A percentile compares a stretch with the other conserved stretches of the same genome.
Conservation (phyloP, 2,797 vertebrate genomes). For the Melopsittacus undulatus region DNA sequence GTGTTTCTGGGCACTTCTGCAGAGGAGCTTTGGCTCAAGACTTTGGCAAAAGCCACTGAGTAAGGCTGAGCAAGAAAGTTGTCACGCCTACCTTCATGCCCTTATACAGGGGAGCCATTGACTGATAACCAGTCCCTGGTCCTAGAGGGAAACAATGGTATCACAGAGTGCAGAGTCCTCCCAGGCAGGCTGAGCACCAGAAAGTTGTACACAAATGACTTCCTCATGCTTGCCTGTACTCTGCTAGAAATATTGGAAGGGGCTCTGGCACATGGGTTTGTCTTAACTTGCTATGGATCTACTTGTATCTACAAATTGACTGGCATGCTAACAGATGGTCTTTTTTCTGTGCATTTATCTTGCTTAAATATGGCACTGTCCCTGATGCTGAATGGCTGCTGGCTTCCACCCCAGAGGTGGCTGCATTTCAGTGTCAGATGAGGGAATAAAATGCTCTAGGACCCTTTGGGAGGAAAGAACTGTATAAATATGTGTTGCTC, state of each 20-base stretch:
- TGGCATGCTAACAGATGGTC: conserved; percentile 2
- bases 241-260: conserved; percentile 38
- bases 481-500: neutral
- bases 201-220: neutral
- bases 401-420: conserved; percentile 62
- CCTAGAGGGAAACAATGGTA: neutral
- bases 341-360: conserved; percentile 26
- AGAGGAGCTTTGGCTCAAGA: conserved; percentile 40
- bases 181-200: neutral
- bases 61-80: conserved; percentile 39
- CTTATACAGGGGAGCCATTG: neutral
- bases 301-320: conserved; percentile 19
- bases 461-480: neutral
- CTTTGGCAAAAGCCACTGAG: conserved; percentile 54
- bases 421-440: conserved; percentile 59
- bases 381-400: conserved; percentile 8
- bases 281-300: conserved; percentile 2
- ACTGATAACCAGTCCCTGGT: conserved; percentile 1
- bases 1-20: conserved; percentile 48
- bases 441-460: conserved; percentile 34
- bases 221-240: conserved; percentile 53
- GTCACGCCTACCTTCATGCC: conserved; percentile 29
- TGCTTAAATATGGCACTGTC: conserved; percentile 46
- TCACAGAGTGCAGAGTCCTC: neutral
- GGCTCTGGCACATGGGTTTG: neutral